Evolutionary conservation across 2,888 invertebrate genomes (phyloP), one percentile per base, ranked within the genome.

Genomic region (Drosophila buzzatii): DNA sequence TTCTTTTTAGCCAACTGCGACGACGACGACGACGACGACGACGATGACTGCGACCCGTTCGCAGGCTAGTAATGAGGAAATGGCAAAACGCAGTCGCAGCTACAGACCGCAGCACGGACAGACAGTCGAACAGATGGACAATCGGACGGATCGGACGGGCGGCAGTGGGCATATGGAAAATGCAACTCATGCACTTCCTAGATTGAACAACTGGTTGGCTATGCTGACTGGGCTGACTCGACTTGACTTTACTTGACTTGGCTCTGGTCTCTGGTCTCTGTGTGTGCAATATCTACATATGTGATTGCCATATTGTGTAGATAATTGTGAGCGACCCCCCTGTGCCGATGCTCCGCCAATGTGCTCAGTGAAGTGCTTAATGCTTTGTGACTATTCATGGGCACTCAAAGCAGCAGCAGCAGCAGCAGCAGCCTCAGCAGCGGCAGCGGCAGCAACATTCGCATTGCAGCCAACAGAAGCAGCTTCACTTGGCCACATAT

Each of bases 221-320:
- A 70, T 56, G 66, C 65, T 79, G 76, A 79, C 76, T 76, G 62
- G 63, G 64, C 76, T 81, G 78, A 76, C 81, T 81, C 76, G 76
- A 74, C 79, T 72, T 72, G 72, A 68, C 78, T 79, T 66, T 62
- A 56, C 75, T 79, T 81, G 65, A 55, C 55, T 55, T 41, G 55
- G 55, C 55, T 41, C 41, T n/a, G n/a, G 39, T 23, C 53, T 66
- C 49, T n/a, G 23, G 23, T 27, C 27, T 27, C 27, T 76, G 73
- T 87, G 90, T 90, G 76, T 76, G 81, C 85, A 78, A 81, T 85
- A 85, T 85, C 88, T 90, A 90, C 88, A 85, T 87, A 87, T 86
- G 86, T 86, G 86, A 86, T 90, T 90, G 87, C 87, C 87, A 89
- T 89, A 87, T 87, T 87, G 87, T 90, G 87, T 89, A 90, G 87